Percentiles rank a stretch among this genome's conserved stretches.
Evolutionary conservation across 2,797 vertebrate genomes (phyloP).

Genomic region (Choloepus didactylus): DNA sequence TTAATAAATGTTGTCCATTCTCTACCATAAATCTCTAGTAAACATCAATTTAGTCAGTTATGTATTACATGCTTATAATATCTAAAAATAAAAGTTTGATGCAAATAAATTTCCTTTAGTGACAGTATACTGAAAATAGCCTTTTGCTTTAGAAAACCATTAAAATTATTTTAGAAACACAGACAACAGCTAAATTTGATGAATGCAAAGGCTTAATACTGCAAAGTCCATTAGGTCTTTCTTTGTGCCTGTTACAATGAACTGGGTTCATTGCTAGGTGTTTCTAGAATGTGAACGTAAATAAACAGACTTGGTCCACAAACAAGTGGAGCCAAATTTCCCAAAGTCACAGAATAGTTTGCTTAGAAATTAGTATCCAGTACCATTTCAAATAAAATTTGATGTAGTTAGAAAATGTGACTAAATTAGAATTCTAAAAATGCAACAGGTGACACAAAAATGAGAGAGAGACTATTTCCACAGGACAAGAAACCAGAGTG

Average conservation of each 20-base stretch:
- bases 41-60: slow-evolving; percentile 87
- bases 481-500: slow-evolving; percentile 94
- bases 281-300: slow-evolving; percentile 83
- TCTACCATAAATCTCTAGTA: slow-evolving; percentile 88
- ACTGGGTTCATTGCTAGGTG: slow-evolving; percentile 81
- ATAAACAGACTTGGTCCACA: slow-evolving; percentile 82
- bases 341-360: slow-evolving; percentile 76
- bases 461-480: slow-evolving; percentile 90
- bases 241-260: slow-evolving; percentile 85
- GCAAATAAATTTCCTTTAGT: slow-evolving; percentile 91
- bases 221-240: slow-evolving; percentile 89
- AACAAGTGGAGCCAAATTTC: slow-evolving; percentile 80
- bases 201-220: slow-evolving; percentile 88
- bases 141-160: slow-evolving; percentile 87
- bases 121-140: slow-evolving; percentile 89
- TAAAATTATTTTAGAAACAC: slow-evolving; percentile 88
- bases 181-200: slow-evolving; percentile 88
- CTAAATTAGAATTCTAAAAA: slow-evolving; percentile 91
- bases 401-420: slow-evolving; percentile 84
- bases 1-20: slow-evolving; percentile 86
- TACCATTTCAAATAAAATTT: slow-evolving; percentile 86
- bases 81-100: slow-evolving; percentile 91
- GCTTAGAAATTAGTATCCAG: slow-evolving; percentile 81
- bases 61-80: slow-evolving; percentile 86
- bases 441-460: slow-evolving; percentile 88